These are phyloP conservation scores for Drosophila santomea DNA, from an alignment of 1,140 invertebrate species.

Conservation along the genomic window DNA sequence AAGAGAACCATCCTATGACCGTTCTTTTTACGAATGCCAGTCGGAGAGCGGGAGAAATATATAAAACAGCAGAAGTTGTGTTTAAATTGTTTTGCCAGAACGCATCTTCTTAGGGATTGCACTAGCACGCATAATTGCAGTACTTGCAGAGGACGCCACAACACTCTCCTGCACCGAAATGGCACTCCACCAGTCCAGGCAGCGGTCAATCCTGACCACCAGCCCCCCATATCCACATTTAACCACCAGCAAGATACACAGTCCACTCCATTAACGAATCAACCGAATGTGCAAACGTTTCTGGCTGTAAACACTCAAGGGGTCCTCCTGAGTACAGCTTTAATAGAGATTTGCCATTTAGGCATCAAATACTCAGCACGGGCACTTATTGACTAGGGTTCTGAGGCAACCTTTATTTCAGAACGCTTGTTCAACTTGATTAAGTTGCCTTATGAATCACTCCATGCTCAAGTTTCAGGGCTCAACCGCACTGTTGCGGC, in stretches of 20 bases:
- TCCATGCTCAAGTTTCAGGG: too few species aligned
- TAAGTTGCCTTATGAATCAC: too few species aligned
- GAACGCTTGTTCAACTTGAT: too few species aligned
- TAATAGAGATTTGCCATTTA: too few species aligned
- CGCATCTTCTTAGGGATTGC: neutral
- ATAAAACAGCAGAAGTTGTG: neutral
- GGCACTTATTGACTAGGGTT: too few species aligned
- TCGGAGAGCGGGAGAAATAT: neutral
- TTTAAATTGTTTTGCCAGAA: neutral
- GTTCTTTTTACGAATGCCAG: neutral
- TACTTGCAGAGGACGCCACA: neutral
- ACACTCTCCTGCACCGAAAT: neutral
- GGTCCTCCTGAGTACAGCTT: too few species aligned
- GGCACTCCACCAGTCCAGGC: neutral
- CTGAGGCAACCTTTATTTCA: too few species aligned
- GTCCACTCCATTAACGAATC: neutral
- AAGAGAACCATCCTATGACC: neutral
- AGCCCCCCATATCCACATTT: neutral
- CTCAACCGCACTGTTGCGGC: too few species aligned
- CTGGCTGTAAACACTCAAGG: neutral
- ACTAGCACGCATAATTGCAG: neutral
- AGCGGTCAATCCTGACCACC: neutral
- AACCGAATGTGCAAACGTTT: neutral
- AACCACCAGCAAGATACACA: neutral
- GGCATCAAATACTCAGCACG: too few species aligned